These are phyloP conservation scores for Eupithecia abbreviata DNA, from an alignment of 2,888 invertebrate genomes.

Conservation along the genomic window DNA sequence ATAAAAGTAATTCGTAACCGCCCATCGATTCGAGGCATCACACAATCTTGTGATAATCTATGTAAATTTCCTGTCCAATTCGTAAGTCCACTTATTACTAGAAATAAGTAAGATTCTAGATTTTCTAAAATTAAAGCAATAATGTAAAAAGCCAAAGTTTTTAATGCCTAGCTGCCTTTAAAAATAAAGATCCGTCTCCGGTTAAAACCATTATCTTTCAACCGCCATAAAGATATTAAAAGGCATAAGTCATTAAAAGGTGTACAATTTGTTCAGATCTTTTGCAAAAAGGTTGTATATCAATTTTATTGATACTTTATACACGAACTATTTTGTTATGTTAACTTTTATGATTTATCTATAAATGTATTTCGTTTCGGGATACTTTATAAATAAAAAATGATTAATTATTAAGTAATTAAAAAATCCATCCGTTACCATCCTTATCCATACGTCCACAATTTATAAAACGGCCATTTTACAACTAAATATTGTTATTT, in stretches of 20 bases:
- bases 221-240: slow-evolving; percentile 9
- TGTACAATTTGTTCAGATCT: slow-evolving; percentile 1
- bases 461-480: neutral
- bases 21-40: slow-evolving; percentile 61
- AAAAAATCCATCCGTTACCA: slow-evolving; percentile 27
- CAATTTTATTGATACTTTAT: slow-evolving; percentile 14
- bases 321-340: neutral
- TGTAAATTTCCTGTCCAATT: slow-evolving; percentile 55
- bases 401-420: slow-evolving; percentile 24
- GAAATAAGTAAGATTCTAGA: slow-evolving; percentile 49
- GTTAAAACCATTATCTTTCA: neutral
- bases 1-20: slow-evolving; percentile 46
- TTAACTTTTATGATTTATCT: neutral
- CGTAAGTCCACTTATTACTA: slow-evolving; percentile 54
- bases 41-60: slow-evolving; percentile 50
- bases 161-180: slow-evolving; percentile 51
- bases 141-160: slow-evolving; percentile 64
- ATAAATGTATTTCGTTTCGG: neutral
- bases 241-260: slow-evolving; percentile 6
- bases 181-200: neutral
- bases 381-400: neutral
- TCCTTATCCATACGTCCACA: slow-evolving; percentile 50
- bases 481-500: neutral
- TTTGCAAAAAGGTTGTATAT: slow-evolving; percentile 9
- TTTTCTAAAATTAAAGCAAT: slow-evolving; percentile 54